A percentile compares a stretch with the other conserved stretches of the same genome.
Conservation (phyloP, 2,113 vertebrate genomes). For the Nannospalax galili region DNA sequence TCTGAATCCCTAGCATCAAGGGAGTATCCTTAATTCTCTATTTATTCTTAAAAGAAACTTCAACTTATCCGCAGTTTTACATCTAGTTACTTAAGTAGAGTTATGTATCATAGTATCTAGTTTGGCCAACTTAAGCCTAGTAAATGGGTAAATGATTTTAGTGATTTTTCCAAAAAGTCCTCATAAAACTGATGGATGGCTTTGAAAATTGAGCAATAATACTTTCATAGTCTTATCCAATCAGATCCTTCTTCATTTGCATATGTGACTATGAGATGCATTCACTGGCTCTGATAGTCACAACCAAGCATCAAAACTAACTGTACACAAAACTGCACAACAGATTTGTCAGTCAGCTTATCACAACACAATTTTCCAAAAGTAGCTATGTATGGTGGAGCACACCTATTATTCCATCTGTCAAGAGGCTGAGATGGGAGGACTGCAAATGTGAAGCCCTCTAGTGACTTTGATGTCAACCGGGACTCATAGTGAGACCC, state of each 20-base stretch:
- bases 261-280: not conserved
- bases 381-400: not conserved
- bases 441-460: no score
- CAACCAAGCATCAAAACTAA: not conserved
- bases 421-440: not conserved
- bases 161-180: conserved; percentile 18
- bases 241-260: not conserved
- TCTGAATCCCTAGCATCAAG: not conserved
- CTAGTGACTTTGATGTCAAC: not conserved
- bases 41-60: not conserved
- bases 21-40: not conserved
- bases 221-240: not conserved
- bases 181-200: not conserved
- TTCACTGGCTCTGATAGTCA: not conserved
- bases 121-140: conserved; percentile 8
- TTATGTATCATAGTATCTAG: not conserved
- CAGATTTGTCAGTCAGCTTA: not conserved
- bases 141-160: not conserved
- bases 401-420: not conserved
- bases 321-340: not conserved
- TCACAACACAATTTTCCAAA: not conserved
- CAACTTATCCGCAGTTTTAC: not conserved
- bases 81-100: not conserved
- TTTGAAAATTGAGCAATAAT: not conserved
- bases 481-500: no score